Conservation (phyloP, 2,113 vertebrate species). For the Oreochromis tanganicae region DNA sequence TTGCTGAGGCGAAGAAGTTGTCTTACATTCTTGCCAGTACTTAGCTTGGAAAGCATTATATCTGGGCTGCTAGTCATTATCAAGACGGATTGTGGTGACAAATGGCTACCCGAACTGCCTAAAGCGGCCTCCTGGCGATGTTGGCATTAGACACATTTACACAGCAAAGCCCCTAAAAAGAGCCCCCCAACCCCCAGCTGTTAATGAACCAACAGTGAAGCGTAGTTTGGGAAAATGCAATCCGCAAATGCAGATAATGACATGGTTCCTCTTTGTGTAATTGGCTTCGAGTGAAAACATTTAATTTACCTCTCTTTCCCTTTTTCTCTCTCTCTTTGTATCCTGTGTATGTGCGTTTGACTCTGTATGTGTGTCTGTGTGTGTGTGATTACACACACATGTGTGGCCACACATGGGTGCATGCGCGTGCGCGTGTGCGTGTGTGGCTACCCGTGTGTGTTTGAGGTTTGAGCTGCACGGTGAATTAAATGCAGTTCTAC, state of each 20-base stretch:
- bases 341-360: conserved; percentile 24
- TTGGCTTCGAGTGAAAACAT: conserved; percentile 66
- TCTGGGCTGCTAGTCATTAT: conserved; percentile 66
- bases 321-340: background rate
- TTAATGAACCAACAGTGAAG: conserved; percentile 60
- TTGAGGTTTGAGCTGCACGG: conserved; percentile 62
- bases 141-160: conserved; percentile 60
- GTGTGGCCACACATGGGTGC: background rate
- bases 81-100: conserved; percentile 66
- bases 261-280: conserved; percentile 69
- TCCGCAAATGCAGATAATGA: conserved; percentile 66
- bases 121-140: conserved; percentile 55
- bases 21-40: conserved; percentile 34
- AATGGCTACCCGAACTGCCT: conserved; percentile 58
- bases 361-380: background rate
- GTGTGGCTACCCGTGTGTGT: conserved; percentile 17
- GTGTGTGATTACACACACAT: background rate
- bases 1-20: conserved; percentile 12
- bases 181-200: conserved; percentile 27
- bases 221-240: conserved; percentile 56
- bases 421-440: background rate
- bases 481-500: conserved; percentile 66
- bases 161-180: conserved; percentile 32
- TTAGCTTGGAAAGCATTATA: conserved; percentile 47
- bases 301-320: conserved; percentile 54